Base-by-base conservation (phyloP, 2,797 vertebrate species). In the Eulemur mongoz region DNA sequence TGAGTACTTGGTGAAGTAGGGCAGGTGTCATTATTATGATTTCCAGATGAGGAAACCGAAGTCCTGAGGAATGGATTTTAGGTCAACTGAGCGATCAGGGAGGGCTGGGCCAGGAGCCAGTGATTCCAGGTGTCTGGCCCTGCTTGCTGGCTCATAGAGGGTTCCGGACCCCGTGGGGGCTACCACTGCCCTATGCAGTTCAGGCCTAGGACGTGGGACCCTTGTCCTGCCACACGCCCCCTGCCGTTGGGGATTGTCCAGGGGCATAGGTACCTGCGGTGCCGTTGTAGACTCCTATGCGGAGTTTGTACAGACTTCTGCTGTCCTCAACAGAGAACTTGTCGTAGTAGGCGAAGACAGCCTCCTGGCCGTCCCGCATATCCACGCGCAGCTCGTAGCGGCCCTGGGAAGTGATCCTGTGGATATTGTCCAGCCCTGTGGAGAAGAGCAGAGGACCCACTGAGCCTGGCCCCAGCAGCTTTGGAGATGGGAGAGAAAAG, bases 341-440 rank as follows among this genome's bases (percentile, higher is more conserved):
- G 98, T 99, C 99, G 0, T 99, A 99, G 97, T 98, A 99, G 91
- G 99, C 99, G 0, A 99, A 99, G 0, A 99, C 99, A 0, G 99
- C 98, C 92, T 99, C 99, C 97, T 99, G 99, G 5, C 99, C 99
- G 0, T 99, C 99, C 88, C 98, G 99, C 99, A 99, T 99, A 97
- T 99, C 99, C 89, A 99, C 99, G 1, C 99, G 99, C 90, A 99
- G 98, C 98, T 99, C 99, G 0, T 99, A 99, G 30, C 99, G 99
- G 32, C 99, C 99, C 93, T 99, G 99, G 82, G 99, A 98, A 0
- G 99, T 99, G 97, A 99, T 99, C 99, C 97, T 99, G 98, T 99
- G 99, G 94, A 99, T 99, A 97, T 99, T 99, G 98, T 99, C 99
- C 94, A 99, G 98, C 87, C 99, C 99, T 99, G 97, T 27, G 1